A percentile compares a stretch with the other conserved stretches of the same genome.
These are phyloP conservation scores for Meliscaeva auricollis DNA, from an alignment of 2,888 invertebrate genomes.

Conservation along the genomic window DNA sequence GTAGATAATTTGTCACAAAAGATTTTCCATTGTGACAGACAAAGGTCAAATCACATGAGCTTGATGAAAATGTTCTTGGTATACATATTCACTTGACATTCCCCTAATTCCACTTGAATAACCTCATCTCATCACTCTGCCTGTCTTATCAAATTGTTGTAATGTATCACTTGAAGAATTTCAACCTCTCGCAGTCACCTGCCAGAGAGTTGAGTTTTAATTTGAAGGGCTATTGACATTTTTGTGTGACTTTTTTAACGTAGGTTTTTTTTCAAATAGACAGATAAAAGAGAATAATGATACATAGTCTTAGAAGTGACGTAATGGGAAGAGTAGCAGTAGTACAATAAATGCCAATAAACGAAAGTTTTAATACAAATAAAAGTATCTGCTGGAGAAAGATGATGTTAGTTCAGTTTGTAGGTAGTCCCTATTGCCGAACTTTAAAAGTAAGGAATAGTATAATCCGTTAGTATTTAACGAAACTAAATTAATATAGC, in stretches of 20 bases:
- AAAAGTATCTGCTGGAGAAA: too few species aligned
- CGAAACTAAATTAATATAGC: too few species aligned
- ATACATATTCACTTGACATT: background rate
- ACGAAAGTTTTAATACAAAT: too few species aligned
- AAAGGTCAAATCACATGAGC: slow-evolving; percentile 7
- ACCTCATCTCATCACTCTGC: background rate
- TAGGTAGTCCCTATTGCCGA: too few species aligned
- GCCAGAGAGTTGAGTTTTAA: slow-evolving; percentile 8
- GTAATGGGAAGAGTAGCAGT: too few species aligned
- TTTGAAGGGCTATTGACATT: slow-evolving; percentile 4
- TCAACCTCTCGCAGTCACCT: background rate
- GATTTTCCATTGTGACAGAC: background rate
- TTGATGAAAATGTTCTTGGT: slow-evolving; percentile 2
- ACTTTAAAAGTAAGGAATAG: too few species aligned
- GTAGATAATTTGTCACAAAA: slow-evolving; percentile 8
- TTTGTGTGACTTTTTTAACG: slow-evolving; percentile 6
- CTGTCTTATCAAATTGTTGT: slow-evolving; percentile 11
- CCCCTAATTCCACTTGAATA: slow-evolving; percentile 1
- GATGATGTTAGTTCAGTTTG: too few species aligned
- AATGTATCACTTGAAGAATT: slow-evolving; percentile 19
- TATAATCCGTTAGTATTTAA: too few species aligned
- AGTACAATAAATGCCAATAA: too few species aligned
- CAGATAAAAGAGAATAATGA: background rate
- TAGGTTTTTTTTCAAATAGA: background rate
- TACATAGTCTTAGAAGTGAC: too few species aligned